phyloP scores from a whole-genome alignment of 2,797 vertebrate genomes.

The Dicrostonyx torquatus region DNA sequence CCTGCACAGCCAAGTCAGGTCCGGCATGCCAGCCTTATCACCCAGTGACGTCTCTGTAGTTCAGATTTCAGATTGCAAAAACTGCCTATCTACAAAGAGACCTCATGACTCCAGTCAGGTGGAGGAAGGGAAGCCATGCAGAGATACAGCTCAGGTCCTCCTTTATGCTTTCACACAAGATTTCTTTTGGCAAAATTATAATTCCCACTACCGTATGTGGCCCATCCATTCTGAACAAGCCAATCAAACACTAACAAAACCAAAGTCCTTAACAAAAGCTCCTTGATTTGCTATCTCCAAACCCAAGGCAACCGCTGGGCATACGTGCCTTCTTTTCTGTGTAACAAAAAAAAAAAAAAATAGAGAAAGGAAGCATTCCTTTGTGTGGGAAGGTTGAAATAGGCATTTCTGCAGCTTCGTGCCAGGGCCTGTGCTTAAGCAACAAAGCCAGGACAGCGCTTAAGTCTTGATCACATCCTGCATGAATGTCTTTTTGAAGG shows the following conservation, averaged over 20 bases:
- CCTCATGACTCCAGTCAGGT: neutral
- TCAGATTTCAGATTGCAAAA: neutral
- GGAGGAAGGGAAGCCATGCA: neutral
- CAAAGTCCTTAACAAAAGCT: constrained; percentile 20
- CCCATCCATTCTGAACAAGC: neutral
- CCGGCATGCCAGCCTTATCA: neutral
- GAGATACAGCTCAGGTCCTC: neutral
- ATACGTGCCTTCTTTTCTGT: constrained; percentile 27
- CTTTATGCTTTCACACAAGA: constrained; percentile 11
- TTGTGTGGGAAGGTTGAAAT: constrained; percentile 6
- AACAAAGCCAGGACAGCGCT: neutral
- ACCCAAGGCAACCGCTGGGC: neutral
- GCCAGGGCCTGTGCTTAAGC: neutral
- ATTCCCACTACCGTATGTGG: neutral
- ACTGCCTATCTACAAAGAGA: neutral
- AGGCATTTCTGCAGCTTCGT: neutral
- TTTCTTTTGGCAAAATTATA: constrained; percentile 50
- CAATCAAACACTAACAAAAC: constrained; percentile 56
- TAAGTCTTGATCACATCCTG: neutral
- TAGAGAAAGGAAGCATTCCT: neutral
- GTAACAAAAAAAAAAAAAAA: constrained; percentile 31
- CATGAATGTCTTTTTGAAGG: neutral
- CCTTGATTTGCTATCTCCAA: neutral
- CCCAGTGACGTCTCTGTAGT: neutral
- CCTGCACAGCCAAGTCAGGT: neutral